Evolutionary conservation across 2,888 invertebrate species (phyloP), one percentile per base, ranked within the genome.

Genomic region (Ornithoptera alexandrae): DNA sequence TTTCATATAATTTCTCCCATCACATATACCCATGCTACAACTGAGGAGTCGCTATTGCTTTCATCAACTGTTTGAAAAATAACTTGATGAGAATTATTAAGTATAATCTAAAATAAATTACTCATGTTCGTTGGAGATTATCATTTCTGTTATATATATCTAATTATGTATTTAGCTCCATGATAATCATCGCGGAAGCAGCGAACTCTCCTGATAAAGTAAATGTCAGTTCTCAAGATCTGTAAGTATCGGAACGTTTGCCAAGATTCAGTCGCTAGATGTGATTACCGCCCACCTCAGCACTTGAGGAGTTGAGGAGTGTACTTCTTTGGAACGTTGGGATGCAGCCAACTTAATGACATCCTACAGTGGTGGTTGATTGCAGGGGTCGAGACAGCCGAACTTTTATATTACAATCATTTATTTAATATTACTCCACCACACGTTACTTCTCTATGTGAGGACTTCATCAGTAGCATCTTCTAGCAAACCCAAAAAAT

Each of bases 191-290:
- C 15, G 46, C 12, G 46, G 46, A 56, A 20, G 56, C n/a, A 56
- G 20, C 56, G 20, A 56, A 7, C 56, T 20, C 20, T 56, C 15
- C 20, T 10, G 56, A 8, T 20, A n/a, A 56, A 56, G 56, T 20
- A 56, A 56, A 56, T 20, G 56, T 56, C 20, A 46, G 30, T 24
- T 62, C 57, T 70, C 68, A 71, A 71, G 67, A 58, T 64, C 5
- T n/a, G 63, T 30, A 46, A 66, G 66, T 66, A 59, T 22, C 20
- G 53, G 53, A 62, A 60, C 61, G 65, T 42, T 65, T 69, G 69
- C 69, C 69, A 69, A 69, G 69, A 69, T 65, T 65, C 20, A 10
- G 24, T 42, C 56, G 63, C 42, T 22, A 24, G 68, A 68, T 64
- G 46, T 46, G 59, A 63, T 61, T 10, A 57, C 42, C 69, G 53